A percentile compares a stretch with the other conserved stretches of the same genome.
Evolutionary conservation across 2,888 invertebrate species (phyloP).

Genomic region (Galerucella calmariensis): DNA sequence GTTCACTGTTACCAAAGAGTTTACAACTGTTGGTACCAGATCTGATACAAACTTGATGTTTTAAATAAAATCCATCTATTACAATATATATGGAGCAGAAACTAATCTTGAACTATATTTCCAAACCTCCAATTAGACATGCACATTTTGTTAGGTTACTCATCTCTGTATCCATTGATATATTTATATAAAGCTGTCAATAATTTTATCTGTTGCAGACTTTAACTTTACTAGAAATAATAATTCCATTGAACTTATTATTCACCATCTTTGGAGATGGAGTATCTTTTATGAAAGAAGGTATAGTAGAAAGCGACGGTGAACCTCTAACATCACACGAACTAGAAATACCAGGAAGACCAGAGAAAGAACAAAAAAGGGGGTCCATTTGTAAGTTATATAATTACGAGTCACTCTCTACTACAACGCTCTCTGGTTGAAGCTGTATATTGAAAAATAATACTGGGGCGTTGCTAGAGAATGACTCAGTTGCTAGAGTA

Average conservation of each 20-base stretch:
- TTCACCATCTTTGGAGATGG: slow-evolving; percentile 93
- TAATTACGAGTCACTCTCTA: slow-evolving; percentile 25
- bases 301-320: slow-evolving; percentile 63
- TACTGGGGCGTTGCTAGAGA: slow-evolving; percentile 31
- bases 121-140: no score
- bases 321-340: slow-evolving; percentile 63
- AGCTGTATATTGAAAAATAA: neutral
- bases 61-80: no score
- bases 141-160: no score
- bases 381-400: slow-evolving; percentile 70
- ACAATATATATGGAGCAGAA: no score
- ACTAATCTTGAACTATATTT: no score
- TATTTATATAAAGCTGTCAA: neutral
- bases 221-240: slow-evolving; percentile 88
- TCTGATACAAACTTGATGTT: no score
- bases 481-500: slow-evolving; percentile 38
- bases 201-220: slow-evolving; percentile 67
- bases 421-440: slow-evolving; percentile 1
- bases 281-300: slow-evolving; percentile 75
- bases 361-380: slow-evolving; percentile 62
- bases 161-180: no score
- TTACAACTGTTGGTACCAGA: no score
- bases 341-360: slow-evolving; percentile 57
- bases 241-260: slow-evolving; percentile 86
- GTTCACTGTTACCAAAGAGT: no score